These are phyloP conservation scores for Sicus ferrugineus DNA, from an alignment of 2,888 invertebrate species.

Conservation along the genomic window DNA sequence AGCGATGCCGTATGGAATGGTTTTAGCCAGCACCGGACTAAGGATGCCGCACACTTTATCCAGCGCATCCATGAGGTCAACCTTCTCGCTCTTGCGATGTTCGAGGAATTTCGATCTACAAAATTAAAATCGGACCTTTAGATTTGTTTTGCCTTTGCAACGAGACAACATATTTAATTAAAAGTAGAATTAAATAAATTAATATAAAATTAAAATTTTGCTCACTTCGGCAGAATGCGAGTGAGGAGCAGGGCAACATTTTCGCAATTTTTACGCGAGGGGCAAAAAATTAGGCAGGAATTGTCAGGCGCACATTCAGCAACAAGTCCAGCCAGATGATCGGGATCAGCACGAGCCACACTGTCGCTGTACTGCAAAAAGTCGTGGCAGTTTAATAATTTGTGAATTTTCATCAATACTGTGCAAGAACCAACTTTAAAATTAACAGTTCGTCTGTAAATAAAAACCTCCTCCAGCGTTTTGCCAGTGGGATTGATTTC, in stretches of 20 bases:
- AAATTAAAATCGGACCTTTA: too few relatives aligned
- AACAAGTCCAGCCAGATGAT: conserved; percentile 80
- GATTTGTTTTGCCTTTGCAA: background rate
- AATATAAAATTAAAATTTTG: background rate
- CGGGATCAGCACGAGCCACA: conserved; percentile 75
- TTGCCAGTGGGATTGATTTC: conserved; percentile 67
- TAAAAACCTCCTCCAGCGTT: conserved; percentile 67
- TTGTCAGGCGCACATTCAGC: conserved; percentile 80
- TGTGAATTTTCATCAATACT: background rate
- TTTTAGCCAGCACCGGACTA: conserved; percentile 73
- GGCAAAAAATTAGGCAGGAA: conserved; percentile 90
- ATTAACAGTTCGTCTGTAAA: conserved; percentile 66
- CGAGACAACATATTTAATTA: background rate
- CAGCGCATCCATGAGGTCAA: conserved; percentile 69
- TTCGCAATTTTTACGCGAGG: conserved; percentile 92
- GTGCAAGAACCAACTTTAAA: conserved; percentile 57
- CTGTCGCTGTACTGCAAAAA: conserved; percentile 70
- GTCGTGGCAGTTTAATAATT: conserved; percentile 28
- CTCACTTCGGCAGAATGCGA: conserved; percentile 67
- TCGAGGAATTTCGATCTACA: conserved; percentile 66
- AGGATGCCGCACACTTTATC: conserved; percentile 73
- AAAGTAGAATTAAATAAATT: background rate
- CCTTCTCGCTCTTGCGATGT: conserved; percentile 70
- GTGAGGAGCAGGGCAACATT: conserved; percentile 84
- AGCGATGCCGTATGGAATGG: conserved; percentile 83